Conservation (phyloP, 2,113 vertebrate species). For the Cyanoliseus patagonus region DNA sequence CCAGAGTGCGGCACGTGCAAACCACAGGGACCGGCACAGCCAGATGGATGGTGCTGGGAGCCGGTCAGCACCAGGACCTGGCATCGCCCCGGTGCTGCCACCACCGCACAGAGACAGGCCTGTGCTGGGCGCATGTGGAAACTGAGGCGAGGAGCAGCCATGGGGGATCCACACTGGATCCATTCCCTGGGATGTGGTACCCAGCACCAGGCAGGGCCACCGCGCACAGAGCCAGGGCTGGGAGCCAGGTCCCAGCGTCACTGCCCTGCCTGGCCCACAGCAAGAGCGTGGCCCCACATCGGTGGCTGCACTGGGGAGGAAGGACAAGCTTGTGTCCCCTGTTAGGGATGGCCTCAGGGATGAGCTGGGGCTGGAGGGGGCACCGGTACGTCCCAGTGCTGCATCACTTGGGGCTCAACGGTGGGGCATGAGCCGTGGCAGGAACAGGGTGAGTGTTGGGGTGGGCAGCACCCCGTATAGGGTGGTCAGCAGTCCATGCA, state of each 20-base stretch:
- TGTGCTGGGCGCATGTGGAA: neutral
- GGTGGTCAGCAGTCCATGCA: no score
- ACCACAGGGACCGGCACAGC: neutral
- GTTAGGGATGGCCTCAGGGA: neutral
- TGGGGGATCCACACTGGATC: fast-evolving
- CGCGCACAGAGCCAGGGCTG: neutral
- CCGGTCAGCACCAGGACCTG: fast-evolving
- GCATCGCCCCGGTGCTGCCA: fast-evolving
- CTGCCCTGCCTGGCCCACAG: neutral
- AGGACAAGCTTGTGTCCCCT: neutral
- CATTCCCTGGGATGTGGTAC: neutral
- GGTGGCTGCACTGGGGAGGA: neutral
- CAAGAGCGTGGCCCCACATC: neutral
- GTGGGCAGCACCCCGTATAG: neutral
- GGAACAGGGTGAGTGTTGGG: neutral
- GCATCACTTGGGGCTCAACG: fast-evolving
- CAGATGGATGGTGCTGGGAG: fast-evolving
- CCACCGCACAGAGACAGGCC: neutral
- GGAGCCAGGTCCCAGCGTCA: fast-evolving
- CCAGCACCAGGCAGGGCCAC: neutral
- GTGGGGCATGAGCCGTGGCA: fast-evolving
- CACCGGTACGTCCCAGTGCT: neutral
- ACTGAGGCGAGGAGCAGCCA: neutral
- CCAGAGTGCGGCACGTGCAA: fast-evolving
- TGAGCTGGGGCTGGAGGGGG: neutral